Conservation (phyloP, 2,113 vertebrate genomes). For the Dendropsophus ebraccatus region DNA sequence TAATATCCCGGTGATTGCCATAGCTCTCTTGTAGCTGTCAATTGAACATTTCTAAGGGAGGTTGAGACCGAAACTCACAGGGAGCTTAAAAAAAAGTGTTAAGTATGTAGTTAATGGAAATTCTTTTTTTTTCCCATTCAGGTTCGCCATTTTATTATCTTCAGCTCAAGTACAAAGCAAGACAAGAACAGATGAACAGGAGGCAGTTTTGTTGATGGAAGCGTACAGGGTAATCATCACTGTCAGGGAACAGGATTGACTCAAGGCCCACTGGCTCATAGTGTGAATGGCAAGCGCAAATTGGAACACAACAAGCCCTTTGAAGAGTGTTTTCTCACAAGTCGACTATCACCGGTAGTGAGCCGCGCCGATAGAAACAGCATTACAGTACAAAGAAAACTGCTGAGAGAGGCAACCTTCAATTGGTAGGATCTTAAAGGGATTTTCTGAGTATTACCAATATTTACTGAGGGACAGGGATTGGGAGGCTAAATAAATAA, state of each 20-base stretch:
- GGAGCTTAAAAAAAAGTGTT: slow-evolving; percentile 10
- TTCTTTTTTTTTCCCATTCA: not conserved
- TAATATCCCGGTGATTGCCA: slow-evolving; percentile 13
- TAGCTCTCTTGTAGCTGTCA: slow-evolving; percentile 5
- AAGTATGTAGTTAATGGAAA: slow-evolving; percentile 21
- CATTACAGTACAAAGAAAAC: too few relatives aligned
- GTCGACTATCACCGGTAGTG: not conserved
- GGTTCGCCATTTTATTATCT: not conserved
- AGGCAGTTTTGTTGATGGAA: not conserved
- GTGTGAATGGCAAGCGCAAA: not conserved
- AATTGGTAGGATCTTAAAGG: too few relatives aligned
- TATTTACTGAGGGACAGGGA: too few relatives aligned
- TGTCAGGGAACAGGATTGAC: not conserved
- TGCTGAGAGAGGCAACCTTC: too few relatives aligned
- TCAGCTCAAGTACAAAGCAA: not conserved
- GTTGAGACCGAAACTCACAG: slow-evolving; percentile 2
- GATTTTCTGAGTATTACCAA: too few relatives aligned
- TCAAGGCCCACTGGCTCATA: not conserved
- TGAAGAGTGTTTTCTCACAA: not conserved
- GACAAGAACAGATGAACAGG: not conserved
- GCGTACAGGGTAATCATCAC: not conserved
- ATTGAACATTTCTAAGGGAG: slow-evolving; percentile 33
- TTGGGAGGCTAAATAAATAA: too few relatives aligned
- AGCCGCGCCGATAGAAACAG: not conserved
- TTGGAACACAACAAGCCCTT: not conserved